Evolutionary conservation across 2,888 invertebrate genomes (phyloP).

Genomic region (Apocheima hispidaria): DNA sequence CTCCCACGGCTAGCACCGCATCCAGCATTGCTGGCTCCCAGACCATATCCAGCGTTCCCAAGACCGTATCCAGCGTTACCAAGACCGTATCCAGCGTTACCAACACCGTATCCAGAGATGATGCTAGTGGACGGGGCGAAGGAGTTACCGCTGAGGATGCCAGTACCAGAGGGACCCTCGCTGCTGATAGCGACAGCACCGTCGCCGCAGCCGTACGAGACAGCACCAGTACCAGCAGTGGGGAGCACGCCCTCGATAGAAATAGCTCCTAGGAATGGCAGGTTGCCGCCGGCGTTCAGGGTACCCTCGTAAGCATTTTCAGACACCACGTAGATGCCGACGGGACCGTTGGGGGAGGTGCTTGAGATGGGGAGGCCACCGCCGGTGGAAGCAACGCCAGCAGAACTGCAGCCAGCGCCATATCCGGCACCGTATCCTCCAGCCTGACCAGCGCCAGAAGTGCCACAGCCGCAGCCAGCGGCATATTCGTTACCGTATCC

Average conservation of each 20-base stretch:
- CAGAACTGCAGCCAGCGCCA: constrained; percentile 13
- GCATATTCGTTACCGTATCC: neutral
- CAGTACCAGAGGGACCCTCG: constrained; percentile 26
- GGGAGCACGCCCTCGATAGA: constrained; percentile 54
- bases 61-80: constrained; percentile 23
- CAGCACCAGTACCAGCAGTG: constrained; percentile 53
- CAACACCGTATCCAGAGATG: constrained; percentile 6
- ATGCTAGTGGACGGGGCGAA: constrained; percentile 10
- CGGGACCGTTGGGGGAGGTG: constrained; percentile 47
- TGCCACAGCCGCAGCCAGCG: constrained; percentile 5
- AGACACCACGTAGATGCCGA: constrained; percentile 52
- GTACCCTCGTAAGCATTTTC: constrained; percentile 53
- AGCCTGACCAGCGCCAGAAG: neutral
- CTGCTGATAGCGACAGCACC: constrained; percentile 43
- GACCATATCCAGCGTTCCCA: constrained; percentile 19
- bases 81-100: constrained; percentile 13
- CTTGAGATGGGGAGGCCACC: constrained; percentile 50
- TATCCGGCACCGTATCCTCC: neutral
- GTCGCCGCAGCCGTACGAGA: constrained; percentile 56
- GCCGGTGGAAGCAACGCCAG: constrained; percentile 28
- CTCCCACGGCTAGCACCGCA: constrained; percentile 20
- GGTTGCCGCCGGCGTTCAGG: constrained; percentile 49
- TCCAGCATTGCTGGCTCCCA: constrained; percentile 7
- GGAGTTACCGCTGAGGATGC: constrained; percentile 15
- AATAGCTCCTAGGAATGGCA: constrained; percentile 52